Conservation (phyloP, 2,888 invertebrate genomes). For the Busseola fusca region DNA sequence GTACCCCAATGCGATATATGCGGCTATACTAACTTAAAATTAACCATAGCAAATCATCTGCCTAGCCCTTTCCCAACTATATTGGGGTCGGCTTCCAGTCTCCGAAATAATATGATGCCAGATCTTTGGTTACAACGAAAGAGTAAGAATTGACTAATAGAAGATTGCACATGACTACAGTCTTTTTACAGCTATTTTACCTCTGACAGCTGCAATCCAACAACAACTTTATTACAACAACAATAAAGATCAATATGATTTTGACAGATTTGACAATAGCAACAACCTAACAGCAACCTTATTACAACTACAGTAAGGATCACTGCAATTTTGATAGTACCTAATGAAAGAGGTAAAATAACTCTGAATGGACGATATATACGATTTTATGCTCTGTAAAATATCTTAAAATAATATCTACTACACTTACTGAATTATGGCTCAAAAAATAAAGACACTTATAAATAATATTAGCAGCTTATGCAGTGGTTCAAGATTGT, state of each 20-base stretch:
- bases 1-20: too few relatives aligned
- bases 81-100: too few relatives aligned
- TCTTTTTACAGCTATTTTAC: neutral
- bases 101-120: neutral
- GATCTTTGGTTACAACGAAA: conserved; percentile 19
- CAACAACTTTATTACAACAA: neutral
- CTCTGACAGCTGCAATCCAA: neutral
- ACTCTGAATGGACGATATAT: neutral
- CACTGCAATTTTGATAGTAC: neutral
- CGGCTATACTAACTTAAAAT: too few relatives aligned
- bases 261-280: neutral
- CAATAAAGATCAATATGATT: neutral
- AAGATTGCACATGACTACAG: neutral
- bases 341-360: neutral
- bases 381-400: too few relatives aligned
- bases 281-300: neutral
- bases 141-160: neutral
- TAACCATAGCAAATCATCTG: too few relatives aligned
- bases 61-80: too few relatives aligned
- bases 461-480: neutral
- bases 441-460: conserved; percentile 1
- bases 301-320: too few relatives aligned
- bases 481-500: neutral
- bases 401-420: neutral
- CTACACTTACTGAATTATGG: neutral